Evolutionary conservation across 2,888 invertebrate genomes (phyloP), one percentile per base, ranked within the genome.

Genomic region (Spicauda simplicius): DNA sequence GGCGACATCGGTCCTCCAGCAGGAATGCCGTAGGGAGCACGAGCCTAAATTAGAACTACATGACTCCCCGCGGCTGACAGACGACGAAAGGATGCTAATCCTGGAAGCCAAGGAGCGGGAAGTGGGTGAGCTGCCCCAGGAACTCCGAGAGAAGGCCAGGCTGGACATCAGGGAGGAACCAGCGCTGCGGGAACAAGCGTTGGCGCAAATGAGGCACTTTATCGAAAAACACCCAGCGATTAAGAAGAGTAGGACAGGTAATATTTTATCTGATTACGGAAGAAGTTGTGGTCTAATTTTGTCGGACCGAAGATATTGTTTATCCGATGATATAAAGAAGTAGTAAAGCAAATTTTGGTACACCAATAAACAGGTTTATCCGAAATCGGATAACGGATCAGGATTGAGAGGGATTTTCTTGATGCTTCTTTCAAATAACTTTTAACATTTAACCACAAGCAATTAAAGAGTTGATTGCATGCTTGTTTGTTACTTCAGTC

Each of bases 141-240:
- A 94, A 72, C 88, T 95, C 69, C 91, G 94, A 71, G 94, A 94
- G 73, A 84, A 94, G 53, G 97, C 97, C 52, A 92, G 96, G 73
- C 91, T 95, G 52, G 97, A 98, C 82, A 91, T 98, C 20, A 94
- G 97, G 55, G 98, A 98, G 85, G 97, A 97, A 78, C 96, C 97
- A 19, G 94, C 94, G 11, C 94, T 95, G 7, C 92, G 97, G 55
- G 95, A 96, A 5, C 96, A 97, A 75, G 96, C 97, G 0, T 79
- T 98, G 76, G 90, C 94, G 12, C 97, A 97, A 81, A 95, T 98
- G 91, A 94, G 97, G 63, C 96, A 97, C 74, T 98, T 97, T 95
- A 97, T 97, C 72, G 91, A 94, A 59, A 97, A 97, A 84, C 97
- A 97, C 88, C 96, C 97, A 0, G 94, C 95, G 66, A 98, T 98